phyloP scores from a whole-genome alignment of 2,797 vertebrate genomes.

The Chloroceryle inda region DNA sequence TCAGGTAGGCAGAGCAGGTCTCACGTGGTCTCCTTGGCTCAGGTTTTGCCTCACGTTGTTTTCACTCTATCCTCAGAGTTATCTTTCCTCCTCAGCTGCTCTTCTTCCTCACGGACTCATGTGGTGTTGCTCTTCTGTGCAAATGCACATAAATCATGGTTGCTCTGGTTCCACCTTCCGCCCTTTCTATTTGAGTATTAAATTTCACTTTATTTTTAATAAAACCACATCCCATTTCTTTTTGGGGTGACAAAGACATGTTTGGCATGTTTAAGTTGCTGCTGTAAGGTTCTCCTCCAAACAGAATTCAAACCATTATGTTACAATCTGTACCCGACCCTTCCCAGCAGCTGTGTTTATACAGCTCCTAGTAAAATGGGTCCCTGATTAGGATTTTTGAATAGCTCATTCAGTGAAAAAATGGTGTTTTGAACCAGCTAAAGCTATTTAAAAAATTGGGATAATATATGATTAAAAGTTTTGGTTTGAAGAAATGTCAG shows the following conservation, averaged over 20 bases:
- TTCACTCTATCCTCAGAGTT: not conserved
- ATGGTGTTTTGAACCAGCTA: conserved; percentile 51
- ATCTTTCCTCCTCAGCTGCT: not conserved
- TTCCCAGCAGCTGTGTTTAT: conserved; percentile 70
- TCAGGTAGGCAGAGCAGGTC: not conserved
- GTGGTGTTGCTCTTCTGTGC: not conserved
- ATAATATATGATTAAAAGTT: conserved; percentile 61
- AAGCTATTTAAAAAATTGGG: conserved; percentile 45
- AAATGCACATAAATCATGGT: not conserved
- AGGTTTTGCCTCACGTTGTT: not conserved
- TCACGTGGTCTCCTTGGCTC: not conserved
- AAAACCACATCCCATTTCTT: not conserved
- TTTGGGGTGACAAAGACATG: not conserved
- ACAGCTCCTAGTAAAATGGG: conserved; percentile 38
- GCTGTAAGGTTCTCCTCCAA: conserved; percentile 34
- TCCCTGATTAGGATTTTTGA: conserved; percentile 60
- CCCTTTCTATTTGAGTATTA: not conserved
- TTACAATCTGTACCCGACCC: conserved; percentile 23
- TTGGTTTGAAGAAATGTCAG: conserved; percentile 22
- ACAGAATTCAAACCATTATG: conserved; percentile 35
- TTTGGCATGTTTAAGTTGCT: conserved; percentile 32
- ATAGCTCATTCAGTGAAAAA: conserved; percentile 50
- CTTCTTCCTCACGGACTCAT: not conserved
- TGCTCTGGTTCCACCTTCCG: not conserved
- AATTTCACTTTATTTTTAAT: conserved; percentile 15